These are phyloP conservation scores for Rugalucina vietnamica DNA, from an alignment of 2,888 invertebrate genomes.

Conservation along the genomic window DNA sequence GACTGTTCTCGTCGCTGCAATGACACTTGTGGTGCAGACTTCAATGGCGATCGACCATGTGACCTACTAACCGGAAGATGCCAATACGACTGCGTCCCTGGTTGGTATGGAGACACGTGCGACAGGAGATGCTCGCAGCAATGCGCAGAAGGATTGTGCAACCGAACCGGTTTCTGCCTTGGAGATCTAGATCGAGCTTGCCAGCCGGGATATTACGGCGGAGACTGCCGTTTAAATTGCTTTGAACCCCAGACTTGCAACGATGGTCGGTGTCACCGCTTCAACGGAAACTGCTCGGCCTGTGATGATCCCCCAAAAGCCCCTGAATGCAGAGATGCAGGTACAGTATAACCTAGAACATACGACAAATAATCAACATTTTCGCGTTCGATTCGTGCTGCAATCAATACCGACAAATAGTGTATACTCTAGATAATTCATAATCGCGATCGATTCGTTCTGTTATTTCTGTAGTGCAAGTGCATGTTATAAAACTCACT, in stretches of 20 bases:
- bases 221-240: conserved; percentile 36
- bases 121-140: conserved; percentile 23
- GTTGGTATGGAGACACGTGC: conserved; percentile 50
- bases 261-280: conserved; percentile 44
- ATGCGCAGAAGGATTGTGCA: conserved; percentile 38
- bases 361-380: too few species aligned
- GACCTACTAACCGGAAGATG: conserved; percentile 40
- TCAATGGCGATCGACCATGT: conserved; percentile 26
- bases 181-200: conserved; percentile 45
- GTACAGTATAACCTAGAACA: too few species aligned
- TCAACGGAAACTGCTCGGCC: conserved; percentile 30
- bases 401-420: too few species aligned
- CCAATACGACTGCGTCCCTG: conserved; percentile 29
- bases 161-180: conserved; percentile 40
- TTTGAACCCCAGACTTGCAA: conserved; percentile 32
- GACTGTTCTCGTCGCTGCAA: conserved; percentile 29
- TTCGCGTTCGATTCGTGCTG: too few species aligned
- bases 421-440: too few species aligned
- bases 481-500: too few species aligned
- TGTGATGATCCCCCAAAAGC: conserved; percentile 34
- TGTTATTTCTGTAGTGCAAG: too few species aligned
- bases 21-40: conserved; percentile 32
- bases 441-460: too few species aligned
- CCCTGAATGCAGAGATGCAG: conserved; percentile 51
- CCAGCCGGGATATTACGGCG: conserved; percentile 32